A percentile compares a stretch with the other conserved stretches of the same genome.
Evolutionary conservation across 1,140 invertebrate species (phyloP).

Genomic region (Bombus picipes): DNA sequence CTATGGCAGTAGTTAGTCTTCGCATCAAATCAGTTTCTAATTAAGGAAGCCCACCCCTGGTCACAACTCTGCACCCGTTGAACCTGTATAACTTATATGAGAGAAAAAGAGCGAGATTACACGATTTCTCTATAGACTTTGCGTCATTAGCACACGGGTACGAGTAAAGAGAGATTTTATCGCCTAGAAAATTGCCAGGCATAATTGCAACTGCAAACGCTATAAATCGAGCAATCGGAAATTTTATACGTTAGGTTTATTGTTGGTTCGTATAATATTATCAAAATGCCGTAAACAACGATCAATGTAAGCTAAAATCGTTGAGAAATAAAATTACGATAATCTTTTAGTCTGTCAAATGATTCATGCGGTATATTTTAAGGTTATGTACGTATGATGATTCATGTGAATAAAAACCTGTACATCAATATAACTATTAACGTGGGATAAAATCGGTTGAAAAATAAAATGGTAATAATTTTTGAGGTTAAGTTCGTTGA

Average conservation of each 20-base stretch:
- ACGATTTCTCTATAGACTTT: conserved; percentile 12
- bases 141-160: conserved; percentile 10
- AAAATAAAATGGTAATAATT: no score
- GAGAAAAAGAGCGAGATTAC: conserved; percentile 6
- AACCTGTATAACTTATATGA: not conserved
- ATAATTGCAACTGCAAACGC: not conserved
- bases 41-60: conserved; percentile 48
- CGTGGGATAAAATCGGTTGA: no score
- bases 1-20: conserved; percentile 43
- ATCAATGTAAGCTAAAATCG: not conserved
- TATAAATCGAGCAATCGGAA: not conserved
- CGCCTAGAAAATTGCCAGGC: not conserved
- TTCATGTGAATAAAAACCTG: no score
- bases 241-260: not conserved
- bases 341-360: not conserved
- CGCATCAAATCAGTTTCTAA: conserved; percentile 49
- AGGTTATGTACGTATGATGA: no score
- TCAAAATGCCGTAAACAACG: not conserved
- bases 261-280: not conserved
- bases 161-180: not conserved
- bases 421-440: no score
- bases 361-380: no score
- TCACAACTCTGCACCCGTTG: conserved; percentile 22
- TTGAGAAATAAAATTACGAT: not conserved
- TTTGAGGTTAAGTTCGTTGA: no score